Conservation (phyloP, 2,113 vertebrate species). For the Abramis brama region DNA sequence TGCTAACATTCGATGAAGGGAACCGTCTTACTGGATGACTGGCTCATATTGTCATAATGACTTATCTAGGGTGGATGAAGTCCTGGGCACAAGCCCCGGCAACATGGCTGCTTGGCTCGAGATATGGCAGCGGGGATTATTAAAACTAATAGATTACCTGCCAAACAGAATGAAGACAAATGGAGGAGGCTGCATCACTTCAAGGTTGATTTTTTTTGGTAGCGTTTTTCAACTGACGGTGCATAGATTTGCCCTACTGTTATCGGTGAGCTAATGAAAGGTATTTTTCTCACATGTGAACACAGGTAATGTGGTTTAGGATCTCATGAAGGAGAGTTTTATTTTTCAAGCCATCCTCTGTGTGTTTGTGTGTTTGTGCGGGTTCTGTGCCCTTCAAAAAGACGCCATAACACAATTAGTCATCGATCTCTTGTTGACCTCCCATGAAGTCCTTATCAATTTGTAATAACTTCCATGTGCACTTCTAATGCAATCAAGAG, state of each 20-base stretch:
- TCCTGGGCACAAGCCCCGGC: constrained; percentile 43
- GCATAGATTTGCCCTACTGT: neutral
- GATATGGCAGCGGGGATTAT: constrained; percentile 54
- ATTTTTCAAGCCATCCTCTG: constrained; percentile 58
- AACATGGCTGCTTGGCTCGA: constrained; percentile 44
- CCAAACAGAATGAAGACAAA: constrained; percentile 61
- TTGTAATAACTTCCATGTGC: constrained; percentile 71
- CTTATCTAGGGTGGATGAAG: constrained; percentile 36
- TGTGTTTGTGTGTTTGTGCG: neutral
- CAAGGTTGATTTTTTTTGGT: constrained; percentile 55
- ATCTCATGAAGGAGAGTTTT: constrained; percentile 56
- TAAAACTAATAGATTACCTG: constrained; percentile 63
- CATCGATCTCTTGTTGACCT: constrained; percentile 77
- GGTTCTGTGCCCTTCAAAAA: constrained; percentile 65
- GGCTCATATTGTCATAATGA: constrained; percentile 41
- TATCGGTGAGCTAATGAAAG: constrained; percentile 31
- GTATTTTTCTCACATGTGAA: constrained; percentile 48
- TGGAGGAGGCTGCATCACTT: constrained; percentile 57
- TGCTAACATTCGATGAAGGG: constrained; percentile 19
- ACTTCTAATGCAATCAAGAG: constrained; percentile 71
- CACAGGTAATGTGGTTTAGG: constrained; percentile 50
- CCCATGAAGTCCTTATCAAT: constrained; percentile 75
- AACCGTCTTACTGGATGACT: constrained; percentile 18
- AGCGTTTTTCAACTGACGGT: constrained; percentile 30
- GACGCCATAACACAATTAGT: constrained; percentile 71